phyloP scores from a whole-genome alignment of 2,888 invertebrate species.

The Limulus polyphemus region DNA sequence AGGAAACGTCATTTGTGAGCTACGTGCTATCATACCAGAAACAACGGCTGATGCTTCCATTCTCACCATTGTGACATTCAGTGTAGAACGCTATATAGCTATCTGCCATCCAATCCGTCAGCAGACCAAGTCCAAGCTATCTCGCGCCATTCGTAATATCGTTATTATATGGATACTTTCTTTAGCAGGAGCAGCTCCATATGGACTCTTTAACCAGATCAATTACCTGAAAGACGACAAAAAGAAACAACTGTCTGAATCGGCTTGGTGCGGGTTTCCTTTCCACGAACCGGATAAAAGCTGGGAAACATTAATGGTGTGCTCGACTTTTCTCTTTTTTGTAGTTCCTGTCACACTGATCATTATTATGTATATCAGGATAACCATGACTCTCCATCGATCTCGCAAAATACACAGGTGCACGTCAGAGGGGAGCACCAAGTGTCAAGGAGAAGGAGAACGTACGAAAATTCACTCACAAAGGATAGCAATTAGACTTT shows the following conservation, averaged over 20 bases:
- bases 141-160: constrained; percentile 36
- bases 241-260: neutral
- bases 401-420: constrained; percentile 26
- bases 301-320: constrained; percentile 34
- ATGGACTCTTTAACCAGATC: constrained; percentile 31
- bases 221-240: constrained; percentile 27
- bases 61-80: constrained; percentile 41
- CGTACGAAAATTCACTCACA: constrained; percentile 33
- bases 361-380: constrained; percentile 36
- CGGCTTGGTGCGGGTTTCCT: constrained; percentile 31
- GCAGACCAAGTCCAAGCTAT: constrained; percentile 32
- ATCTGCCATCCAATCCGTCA: constrained; percentile 38
- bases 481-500: constrained; percentile 35
- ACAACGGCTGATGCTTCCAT: constrained; percentile 41
- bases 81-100: constrained; percentile 36
- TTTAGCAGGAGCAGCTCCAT: constrained; percentile 35
- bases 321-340: constrained; percentile 40
- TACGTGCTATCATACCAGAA: constrained; percentile 40
- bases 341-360: constrained; percentile 40
- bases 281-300: constrained; percentile 30
- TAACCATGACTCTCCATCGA: constrained; percentile 32
- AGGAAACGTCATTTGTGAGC: constrained; percentile 37
- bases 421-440: constrained; percentile 19
- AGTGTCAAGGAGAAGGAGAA: constrained; percentile 29
- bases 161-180: constrained; percentile 38